Conservation (phyloP, 2,113 vertebrate species). For the Epinephelus lanceolatus region DNA sequence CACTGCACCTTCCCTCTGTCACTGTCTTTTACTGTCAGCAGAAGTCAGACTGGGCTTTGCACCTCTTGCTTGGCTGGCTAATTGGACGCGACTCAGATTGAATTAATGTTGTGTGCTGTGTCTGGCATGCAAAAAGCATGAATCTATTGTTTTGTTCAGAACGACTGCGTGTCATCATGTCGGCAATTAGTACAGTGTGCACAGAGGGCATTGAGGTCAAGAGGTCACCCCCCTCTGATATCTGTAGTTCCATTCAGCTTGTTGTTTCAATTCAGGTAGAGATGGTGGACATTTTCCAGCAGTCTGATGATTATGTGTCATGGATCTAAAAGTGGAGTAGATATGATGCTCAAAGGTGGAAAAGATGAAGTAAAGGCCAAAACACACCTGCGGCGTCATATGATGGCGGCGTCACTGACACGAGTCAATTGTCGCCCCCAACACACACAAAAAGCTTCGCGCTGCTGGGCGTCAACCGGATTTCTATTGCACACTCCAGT, state of each 20-base stretch:
- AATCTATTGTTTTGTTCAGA: constrained; percentile 45
- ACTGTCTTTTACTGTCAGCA: constrained; percentile 47
- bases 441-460: no score
- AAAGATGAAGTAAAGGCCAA: background rate
- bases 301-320: constrained; percentile 11
- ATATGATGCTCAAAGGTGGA: background rate
- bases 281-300: constrained; percentile 23
- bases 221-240: constrained; percentile 7
- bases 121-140: constrained; percentile 52
- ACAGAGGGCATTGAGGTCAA: constrained; percentile 35
- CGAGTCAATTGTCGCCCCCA: no score
- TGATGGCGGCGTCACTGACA: no score
- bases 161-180: constrained; percentile 30
- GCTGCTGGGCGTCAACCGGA: no score
- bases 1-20: constrained; percentile 21
- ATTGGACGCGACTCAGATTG: constrained; percentile 61
- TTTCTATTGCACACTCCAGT: no score
- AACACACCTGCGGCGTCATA: no score
- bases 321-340: constrained; percentile 21
- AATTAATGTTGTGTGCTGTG: constrained; percentile 60
- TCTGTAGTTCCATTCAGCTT: constrained; percentile 18
- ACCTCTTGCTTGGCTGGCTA: constrained; percentile 47
- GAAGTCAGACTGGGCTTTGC: constrained; percentile 37
- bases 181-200: constrained; percentile 59
- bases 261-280: background rate